Evolutionary conservation across 2,888 invertebrate species (phyloP).

Genomic region (Ophonus ardosiacus): DNA sequence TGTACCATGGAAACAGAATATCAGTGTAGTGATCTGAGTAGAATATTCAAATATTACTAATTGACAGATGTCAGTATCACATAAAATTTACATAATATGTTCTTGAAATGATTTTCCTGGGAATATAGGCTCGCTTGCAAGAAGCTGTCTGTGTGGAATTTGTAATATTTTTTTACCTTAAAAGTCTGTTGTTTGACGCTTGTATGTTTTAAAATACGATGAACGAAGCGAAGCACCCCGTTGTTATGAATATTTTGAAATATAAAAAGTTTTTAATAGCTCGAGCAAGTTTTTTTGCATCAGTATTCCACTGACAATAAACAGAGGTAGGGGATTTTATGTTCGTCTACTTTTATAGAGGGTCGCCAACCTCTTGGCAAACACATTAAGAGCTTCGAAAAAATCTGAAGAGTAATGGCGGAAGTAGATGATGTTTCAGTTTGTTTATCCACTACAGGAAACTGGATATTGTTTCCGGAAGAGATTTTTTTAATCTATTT

Average conservation of each 20-base stretch:
- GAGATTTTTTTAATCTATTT: not conserved
- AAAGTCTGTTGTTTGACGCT: conserved; percentile 4
- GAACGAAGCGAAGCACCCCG: not conserved
- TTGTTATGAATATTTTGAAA: conserved; percentile 16
- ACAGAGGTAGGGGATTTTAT: conserved; percentile 21
- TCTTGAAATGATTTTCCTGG: too few species aligned
- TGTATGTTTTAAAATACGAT: conserved; percentile 24
- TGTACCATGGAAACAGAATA: too few species aligned
- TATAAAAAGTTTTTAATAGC: conserved; percentile 35
- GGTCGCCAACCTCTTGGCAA: conserved; percentile 20
- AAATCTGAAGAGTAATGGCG: conserved; percentile 4
- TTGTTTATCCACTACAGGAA: conserved; percentile 11
- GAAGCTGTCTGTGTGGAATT: too few species aligned
- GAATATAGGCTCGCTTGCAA: too few species aligned
- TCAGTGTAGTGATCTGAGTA: too few species aligned
- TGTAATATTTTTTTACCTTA: conserved; percentile 11
- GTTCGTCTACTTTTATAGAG: conserved; percentile 1
- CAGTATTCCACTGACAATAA: conserved; percentile 25
- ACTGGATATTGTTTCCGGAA: conserved; percentile 16
- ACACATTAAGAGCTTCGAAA: conserved; percentile 16
- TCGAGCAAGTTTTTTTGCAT: conserved; percentile 15
- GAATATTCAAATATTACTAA: too few species aligned
- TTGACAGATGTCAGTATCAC: too few species aligned
- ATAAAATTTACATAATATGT: too few species aligned
- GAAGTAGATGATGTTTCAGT: conserved; percentile 27